These are phyloP conservation scores for Sitodiplosis mosellana DNA, from an alignment of 1,140 invertebrate species.

Conservation along the genomic window DNA sequence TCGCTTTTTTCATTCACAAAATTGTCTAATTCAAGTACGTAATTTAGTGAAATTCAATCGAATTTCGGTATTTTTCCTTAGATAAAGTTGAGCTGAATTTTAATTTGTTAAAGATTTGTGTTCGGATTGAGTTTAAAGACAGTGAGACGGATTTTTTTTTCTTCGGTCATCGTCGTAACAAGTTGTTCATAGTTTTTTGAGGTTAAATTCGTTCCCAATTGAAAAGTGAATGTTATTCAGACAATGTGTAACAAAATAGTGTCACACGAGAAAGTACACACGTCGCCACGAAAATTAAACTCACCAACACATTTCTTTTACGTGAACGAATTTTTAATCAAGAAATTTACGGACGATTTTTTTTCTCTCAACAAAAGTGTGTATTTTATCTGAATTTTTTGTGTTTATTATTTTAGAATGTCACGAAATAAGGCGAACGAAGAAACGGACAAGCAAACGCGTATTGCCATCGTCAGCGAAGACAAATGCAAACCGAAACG, in stretches of 20 bases:
- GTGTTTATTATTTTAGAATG: constrained; percentile 28
- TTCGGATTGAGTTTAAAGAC: background rate
- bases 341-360: background rate
- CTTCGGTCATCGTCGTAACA: background rate
- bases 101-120: background rate
- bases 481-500: constrained; percentile 99
- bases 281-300: background rate
- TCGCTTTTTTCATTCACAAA: constrained; percentile 1
- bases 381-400: background rate
- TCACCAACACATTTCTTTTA: background rate
- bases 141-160: background rate
- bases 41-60: background rate
- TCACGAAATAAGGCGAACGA: constrained; percentile 55
- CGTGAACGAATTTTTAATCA: background rate
- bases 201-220: too few relatives aligned
- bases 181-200: background rate
- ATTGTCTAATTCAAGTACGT: background rate
- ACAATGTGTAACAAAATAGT: too few relatives aligned
- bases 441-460: constrained; percentile 77
- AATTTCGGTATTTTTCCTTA: background rate
- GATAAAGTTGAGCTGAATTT: background rate
- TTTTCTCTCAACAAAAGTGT: background rate
- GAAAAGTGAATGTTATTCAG: too few relatives aligned
- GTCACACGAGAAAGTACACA: background rate
- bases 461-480: constrained; percentile 96